phyloP scores from a whole-genome alignment of 2,888 invertebrate genomes.

The Rotaria socialis region DNA sequence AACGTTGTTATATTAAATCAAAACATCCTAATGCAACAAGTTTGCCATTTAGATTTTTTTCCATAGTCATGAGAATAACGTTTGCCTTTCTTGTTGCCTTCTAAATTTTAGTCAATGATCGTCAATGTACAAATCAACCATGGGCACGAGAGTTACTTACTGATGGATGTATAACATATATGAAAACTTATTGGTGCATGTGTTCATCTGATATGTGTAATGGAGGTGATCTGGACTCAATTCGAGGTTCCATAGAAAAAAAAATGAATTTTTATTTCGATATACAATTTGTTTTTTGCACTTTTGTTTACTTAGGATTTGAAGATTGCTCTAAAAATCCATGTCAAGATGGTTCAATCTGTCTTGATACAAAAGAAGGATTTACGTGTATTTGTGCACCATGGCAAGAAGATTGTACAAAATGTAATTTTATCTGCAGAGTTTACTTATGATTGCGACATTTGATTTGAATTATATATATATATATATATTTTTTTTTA shows the following conservation, averaged over 20 bases:
- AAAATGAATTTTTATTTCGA: background rate
- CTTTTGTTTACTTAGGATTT: background rate
- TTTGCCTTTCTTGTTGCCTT: background rate
- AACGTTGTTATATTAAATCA: slow-evolving; percentile 28
- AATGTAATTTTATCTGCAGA: background rate
- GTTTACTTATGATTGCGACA: background rate
- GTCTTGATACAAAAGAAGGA: slow-evolving; percentile 45
- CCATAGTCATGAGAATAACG: background rate
- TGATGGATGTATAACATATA: slow-evolving; percentile 45
- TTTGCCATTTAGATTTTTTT: background rate
- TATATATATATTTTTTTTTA: slow-evolving; percentile 35
- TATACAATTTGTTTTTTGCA: background rate
- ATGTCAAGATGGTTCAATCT: slow-evolving; percentile 42
- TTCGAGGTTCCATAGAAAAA: background rate
- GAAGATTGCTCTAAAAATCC: slow-evolving; percentile 46
- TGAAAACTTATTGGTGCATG: slow-evolving; percentile 42
- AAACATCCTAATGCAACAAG: slow-evolving; percentile 7
- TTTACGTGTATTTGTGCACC: slow-evolving; percentile 43
- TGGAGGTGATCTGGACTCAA: slow-evolving; percentile 40
- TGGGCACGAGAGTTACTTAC: slow-evolving; percentile 41
- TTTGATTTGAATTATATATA: slow-evolving; percentile 2
- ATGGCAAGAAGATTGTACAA: slow-evolving; percentile 44
- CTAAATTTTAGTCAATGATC: slow-evolving; percentile 35
- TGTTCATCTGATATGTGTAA: slow-evolving; percentile 46
- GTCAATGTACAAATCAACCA: slow-evolving; percentile 37